Conservation (phyloP, 2,888 invertebrate genomes). For the Caenorhabditis sp. region DNA sequence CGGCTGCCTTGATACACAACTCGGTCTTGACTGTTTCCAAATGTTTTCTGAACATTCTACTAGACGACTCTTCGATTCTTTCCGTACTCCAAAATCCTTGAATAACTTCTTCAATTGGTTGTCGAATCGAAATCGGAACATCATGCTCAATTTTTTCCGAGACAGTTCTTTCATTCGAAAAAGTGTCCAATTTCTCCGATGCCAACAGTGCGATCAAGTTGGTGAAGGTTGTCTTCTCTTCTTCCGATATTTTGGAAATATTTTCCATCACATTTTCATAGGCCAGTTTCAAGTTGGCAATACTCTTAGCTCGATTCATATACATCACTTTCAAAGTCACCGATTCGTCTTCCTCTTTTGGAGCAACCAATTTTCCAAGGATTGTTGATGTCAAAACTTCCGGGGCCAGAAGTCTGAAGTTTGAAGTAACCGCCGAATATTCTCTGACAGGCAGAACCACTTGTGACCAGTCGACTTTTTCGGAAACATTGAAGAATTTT, state of each 20-base stretch:
- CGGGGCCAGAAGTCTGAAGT: conserved; percentile 11
- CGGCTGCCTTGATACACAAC: not conserved
- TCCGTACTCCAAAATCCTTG: conserved; percentile 39
- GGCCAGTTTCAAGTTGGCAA: not conserved
- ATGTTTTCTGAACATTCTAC: not conserved
- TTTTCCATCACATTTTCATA: not conserved
- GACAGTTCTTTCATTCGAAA: conserved; percentile 13
- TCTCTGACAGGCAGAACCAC: conserved; percentile 16
- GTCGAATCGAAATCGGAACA: conserved; percentile 11
- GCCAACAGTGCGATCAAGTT: conserved; percentile 22
- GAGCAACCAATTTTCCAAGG: conserved; percentile 25
- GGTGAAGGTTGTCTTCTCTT: conserved; percentile 15
- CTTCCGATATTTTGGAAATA: conserved; percentile 13
- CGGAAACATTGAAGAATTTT: conserved; percentile 18
- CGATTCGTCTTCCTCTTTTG: conserved; percentile 22
- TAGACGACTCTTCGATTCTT: conserved; percentile 6
- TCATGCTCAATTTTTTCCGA: conserved; percentile 7
- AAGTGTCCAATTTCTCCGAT: conserved; percentile 16
- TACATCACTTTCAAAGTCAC: conserved; percentile 8
- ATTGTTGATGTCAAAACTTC: conserved; percentile 13
- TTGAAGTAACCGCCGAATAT: conserved; percentile 13
- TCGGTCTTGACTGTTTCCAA: not conserved
- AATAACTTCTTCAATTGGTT: conserved; percentile 29
- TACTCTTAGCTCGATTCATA: conserved; percentile 4
- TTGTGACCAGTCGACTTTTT: conserved; percentile 30